Evolutionary conservation across 2,113 vertebrate species (phyloP), one percentile per base, ranked within the genome.

Genomic region (Pseudorasbora parva): DNA sequence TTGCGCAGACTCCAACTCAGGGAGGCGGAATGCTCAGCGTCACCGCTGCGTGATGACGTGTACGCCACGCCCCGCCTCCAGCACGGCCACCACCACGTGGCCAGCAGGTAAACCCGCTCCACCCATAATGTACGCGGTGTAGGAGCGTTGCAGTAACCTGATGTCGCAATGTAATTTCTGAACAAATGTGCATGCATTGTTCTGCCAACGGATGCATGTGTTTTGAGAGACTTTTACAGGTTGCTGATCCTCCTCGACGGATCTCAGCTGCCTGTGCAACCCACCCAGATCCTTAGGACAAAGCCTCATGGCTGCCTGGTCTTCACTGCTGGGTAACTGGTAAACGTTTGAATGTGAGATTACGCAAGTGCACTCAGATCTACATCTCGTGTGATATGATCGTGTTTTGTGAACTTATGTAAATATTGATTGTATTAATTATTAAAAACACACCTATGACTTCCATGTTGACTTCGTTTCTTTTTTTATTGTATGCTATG

Each of bases 71-170:
- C 81, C 83, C 85, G 80, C 82, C 81, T 82, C 41, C 85, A 88
- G 86, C 80, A 83, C 87, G 81, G 86, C 88, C n/a, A 49, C 62
- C 82, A 86, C 72, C 83, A 91, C 89, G 90, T 87, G 90, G 79
- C 84, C 84, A 85, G 84, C 92, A 94, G 94, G 93, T 94, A 94
- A 92, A 75, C 57, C 75, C 77, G 86, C 60, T 81, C 77, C 69
- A 62, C 74, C 78, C 49, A 49, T 69, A 69, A 81, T 83, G 54
- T 85, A 59, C 57, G 66, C 62, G 76, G 78, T 59, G 49, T 72
- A 56, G 77, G 25, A 69, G 68, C 30, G 37, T 56, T 71, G n/a
- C 64, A 33, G 51, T 59, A 56, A 47, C 49, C n/a, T 47, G 12
- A 23, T 60, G 68, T 43, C 60, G 51, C 74, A 56, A 66, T 81